These are phyloP conservation scores for Drosophila punjabiensis DNA, from an alignment of 1,140 invertebrate genomes.

Conservation along the genomic window DNA sequence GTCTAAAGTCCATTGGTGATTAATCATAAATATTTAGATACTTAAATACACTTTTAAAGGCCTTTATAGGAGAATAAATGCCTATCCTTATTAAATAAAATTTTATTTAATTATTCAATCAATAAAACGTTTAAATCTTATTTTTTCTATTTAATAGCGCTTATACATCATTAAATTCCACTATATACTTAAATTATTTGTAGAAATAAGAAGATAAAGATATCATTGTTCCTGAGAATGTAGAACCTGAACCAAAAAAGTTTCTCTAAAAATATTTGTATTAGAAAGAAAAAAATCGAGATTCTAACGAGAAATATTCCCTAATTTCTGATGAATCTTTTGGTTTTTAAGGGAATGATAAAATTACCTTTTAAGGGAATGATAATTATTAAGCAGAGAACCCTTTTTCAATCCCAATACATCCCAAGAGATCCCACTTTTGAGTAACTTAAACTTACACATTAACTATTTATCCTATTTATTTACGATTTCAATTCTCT, in stretches of 20 bases:
- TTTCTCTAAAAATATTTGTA: not conserved
- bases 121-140: too few relatives aligned
- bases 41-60: not conserved
- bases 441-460: not conserved
- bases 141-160: not conserved
- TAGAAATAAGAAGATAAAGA: too few relatives aligned
- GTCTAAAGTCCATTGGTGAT: not conserved
- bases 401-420: not conserved
- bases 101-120: not conserved
- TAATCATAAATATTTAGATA: not conserved
- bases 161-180: too few relatives aligned
- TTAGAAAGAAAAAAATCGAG: accelerated
- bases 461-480: not conserved
- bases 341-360: not conserved
- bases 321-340: not conserved
- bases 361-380: not conserved
- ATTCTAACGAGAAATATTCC: not conserved
- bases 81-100: not conserved
- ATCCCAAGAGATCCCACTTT: not conserved
- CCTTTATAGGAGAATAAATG: not conserved
- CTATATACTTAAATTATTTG: not conserved
- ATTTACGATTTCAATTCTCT: not conserved
- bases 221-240: too few relatives aligned
- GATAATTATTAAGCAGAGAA: not conserved
- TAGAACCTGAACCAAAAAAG: not conserved